Base-by-base conservation (phyloP, 1,140 invertebrate genomes). In the Hestina assimilis region DNA sequence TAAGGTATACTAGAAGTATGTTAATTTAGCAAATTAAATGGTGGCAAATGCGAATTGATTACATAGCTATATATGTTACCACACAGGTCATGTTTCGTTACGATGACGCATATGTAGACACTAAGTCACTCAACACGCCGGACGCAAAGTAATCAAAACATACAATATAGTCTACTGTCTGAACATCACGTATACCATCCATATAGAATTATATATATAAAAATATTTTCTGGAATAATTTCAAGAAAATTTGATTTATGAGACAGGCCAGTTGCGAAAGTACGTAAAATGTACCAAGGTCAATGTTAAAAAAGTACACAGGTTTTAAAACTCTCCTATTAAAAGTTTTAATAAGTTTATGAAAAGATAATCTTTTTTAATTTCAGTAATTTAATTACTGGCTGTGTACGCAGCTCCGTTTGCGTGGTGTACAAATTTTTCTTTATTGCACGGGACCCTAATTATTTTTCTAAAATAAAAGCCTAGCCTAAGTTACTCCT, bases 131-230 rank as follows among this genome's bases (percentile, higher is more conserved):
- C 65, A 59, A 67, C 56, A 69, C 59, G 43, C 63, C 59, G 66
- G 57, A 67, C 50, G 59, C 64, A 38, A 65, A 63, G 61, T 69
- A 63, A 61, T 58, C 64, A 69, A 66, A 72, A 69, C 71, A 69
- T 38, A 38, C 15, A 38, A 19, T 17, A 28, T 53, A 45, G 35
- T 33, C 41, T 54, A 62, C 52, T 58, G 55, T 52, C 43, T 23
- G 21, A 33, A 46, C 55, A 60, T 70, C 72, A 75, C 72, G 66
- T 75, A 53, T 48, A 31, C 28, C 52, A 38, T 9, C 15, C 9
- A 41, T 26, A 28, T 20, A 45, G n/a, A n/a, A n/a, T n/a, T n/a
- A n/a, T n/a, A n/a, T n/a, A n/a, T n/a, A n/a, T n/a, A n/a, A n/a
- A n/a, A n/a, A n/a, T n/a, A n/a, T n/a, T 33, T 46, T 8, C 8